Evolutionary conservation across 2,113 vertebrate genomes (phyloP).

Genomic region (Rhipidura dahli): DNA sequence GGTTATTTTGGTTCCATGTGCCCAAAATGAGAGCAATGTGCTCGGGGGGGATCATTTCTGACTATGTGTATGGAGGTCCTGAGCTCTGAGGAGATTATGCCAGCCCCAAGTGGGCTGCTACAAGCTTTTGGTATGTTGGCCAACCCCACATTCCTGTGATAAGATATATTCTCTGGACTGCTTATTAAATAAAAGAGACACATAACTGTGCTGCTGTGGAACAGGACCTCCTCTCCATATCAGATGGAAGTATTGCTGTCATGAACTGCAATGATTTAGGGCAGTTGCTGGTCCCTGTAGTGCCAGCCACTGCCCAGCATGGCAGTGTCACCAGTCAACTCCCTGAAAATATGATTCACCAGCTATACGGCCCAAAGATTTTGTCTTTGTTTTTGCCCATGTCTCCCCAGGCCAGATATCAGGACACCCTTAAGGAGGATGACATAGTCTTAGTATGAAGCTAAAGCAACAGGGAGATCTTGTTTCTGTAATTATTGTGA

Average conservation of each 20-base stretch:
- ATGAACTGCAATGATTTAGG: not conserved
- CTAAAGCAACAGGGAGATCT: not conserved
- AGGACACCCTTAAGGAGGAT: not conserved
- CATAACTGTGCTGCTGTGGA: not conserved
- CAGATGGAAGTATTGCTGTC: not conserved
- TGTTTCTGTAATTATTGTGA: not conserved
- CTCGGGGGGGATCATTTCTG: accelerated
- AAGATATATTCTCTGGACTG: not conserved
- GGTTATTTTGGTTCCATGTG: accelerated
- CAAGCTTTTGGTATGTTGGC: not conserved
- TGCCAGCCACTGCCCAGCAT: accelerated
- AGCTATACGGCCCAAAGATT: not conserved
- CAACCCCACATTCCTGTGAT: accelerated
- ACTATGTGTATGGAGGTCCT: accelerated
- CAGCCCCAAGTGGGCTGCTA: not conserved
- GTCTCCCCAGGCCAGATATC: not conserved
- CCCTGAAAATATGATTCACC: not conserved
- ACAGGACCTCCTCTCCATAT: not conserved
- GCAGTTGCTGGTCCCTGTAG: not conserved
- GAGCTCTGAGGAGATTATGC: not conserved
- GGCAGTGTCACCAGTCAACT: not conserved
- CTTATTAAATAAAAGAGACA: not conserved
- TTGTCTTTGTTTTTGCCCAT: not conserved
- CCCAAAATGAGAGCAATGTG: accelerated
- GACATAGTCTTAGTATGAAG: not conserved